These are phyloP conservation scores for Ridgeia piscesae DNA, from an alignment of 1,140 invertebrate genomes.

Conservation along the genomic window DNA sequence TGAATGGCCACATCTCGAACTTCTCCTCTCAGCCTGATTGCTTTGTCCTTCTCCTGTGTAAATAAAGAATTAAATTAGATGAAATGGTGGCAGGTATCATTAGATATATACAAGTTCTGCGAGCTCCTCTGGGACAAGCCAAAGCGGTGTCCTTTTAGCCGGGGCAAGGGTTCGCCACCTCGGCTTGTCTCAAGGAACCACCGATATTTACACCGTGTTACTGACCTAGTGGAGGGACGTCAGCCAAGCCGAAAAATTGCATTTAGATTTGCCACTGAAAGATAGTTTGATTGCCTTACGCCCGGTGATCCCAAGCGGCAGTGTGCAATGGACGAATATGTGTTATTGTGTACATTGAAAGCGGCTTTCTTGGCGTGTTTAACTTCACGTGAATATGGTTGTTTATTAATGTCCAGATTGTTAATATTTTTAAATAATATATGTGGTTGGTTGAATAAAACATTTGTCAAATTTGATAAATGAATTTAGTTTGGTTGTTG, in stretches of 20 bases:
- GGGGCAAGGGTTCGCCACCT: neutral
- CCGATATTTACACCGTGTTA: neutral
- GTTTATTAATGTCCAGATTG: no score
- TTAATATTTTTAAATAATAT: no score
- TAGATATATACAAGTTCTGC: neutral
- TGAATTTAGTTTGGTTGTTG: no score
- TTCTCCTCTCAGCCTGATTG: neutral
- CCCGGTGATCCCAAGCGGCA: neutral
- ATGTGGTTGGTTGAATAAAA: no score
- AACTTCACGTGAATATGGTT: no score
- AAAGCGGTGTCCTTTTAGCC: neutral
- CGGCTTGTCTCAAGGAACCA: neutral
- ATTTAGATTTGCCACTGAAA: neutral
- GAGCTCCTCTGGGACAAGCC: no score
- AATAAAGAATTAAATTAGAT: conserved; percentile 2
- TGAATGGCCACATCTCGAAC: neutral
- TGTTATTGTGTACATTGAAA: neutral
- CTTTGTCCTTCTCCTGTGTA: neutral
- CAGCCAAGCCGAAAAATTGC: neutral
- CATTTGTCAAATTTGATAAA: no score
- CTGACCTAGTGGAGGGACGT: neutral
- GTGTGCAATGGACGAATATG: neutral
- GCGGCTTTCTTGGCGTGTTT: no score
- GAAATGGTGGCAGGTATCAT: neutral
- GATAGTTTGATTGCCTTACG: neutral